These are phyloP conservation scores for Phoenicopterus ruber DNA, from an alignment of 2,113 vertebrate species.

Conservation along the genomic window DNA sequence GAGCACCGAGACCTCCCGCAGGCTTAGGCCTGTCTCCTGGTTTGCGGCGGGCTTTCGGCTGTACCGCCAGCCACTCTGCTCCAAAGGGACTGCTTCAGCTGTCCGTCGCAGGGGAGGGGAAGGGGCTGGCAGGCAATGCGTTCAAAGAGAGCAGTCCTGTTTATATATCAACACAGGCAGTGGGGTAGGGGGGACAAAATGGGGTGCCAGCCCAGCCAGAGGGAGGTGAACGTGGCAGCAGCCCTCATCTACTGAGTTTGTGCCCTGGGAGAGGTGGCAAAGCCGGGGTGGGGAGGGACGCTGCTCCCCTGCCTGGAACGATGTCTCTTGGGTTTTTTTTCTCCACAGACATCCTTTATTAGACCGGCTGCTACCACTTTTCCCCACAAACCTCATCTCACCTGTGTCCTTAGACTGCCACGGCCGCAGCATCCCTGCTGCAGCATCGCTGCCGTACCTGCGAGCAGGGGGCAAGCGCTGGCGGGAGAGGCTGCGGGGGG, in stretches of 20 bases:
- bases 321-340: not conserved
- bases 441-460: not conserved
- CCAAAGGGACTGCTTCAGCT: not conserved
- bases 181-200: not conserved
- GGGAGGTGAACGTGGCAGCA: not conserved
- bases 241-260: not conserved
- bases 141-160: not conserved
- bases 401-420: not conserved
- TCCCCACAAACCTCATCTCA: not conserved
- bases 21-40: not conserved
- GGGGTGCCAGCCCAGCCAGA: not conserved
- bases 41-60: not conserved
- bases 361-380: not conserved
- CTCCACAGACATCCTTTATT: not conserved
- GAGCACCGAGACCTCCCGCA: not conserved
- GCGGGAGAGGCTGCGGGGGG: not conserved
- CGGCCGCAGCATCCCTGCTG: accelerated
- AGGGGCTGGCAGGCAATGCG: not conserved
- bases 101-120: not conserved
- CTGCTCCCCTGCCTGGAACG: not conserved
- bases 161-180: not conserved
- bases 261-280: not conserved
- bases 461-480: accelerated
- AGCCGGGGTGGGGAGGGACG: not conserved
- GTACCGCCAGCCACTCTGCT: not conserved